Percentiles rank a stretch among this genome's conserved stretches.
phyloP scores from a whole-genome alignment of 2,797 vertebrate species.

The Diplodus puntazzo region DNA sequence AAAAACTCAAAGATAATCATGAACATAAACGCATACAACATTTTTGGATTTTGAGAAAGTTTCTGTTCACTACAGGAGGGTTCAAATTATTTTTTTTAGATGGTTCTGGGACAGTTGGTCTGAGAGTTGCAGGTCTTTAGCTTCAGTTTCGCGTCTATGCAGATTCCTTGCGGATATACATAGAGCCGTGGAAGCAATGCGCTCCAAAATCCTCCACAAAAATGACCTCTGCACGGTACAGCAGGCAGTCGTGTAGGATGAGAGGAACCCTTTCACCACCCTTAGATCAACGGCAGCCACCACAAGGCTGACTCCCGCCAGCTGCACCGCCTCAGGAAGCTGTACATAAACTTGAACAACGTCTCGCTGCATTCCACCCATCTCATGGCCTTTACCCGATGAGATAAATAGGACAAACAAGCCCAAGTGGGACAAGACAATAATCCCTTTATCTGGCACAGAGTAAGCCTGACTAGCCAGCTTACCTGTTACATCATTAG shows the following conservation, averaged over 20 bases:
- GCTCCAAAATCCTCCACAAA: not conserved
- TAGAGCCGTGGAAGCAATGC: not conserved
- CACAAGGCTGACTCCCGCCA: slow-evolving; percentile 24
- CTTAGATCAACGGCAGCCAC: slow-evolving; percentile 21
- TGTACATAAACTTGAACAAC: slow-evolving; percentile 63
- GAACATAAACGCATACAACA: too few species aligned
- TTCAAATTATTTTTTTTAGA: too few species aligned
- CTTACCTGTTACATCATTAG: slow-evolving; percentile 84
- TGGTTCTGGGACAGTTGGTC: not conserved
- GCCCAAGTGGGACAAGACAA: slow-evolving; percentile 71
- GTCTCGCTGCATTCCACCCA: slow-evolving; percentile 52
- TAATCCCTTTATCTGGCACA: slow-evolving; percentile 82
- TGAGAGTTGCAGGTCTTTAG: not conserved
- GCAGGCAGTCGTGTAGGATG: slow-evolving; percentile 16
- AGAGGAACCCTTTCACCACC: slow-evolving; percentile 2
- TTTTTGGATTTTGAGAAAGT: too few species aligned
- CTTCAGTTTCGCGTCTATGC: not conserved
- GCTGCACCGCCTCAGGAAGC: slow-evolving; percentile 50
- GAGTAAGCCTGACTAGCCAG: slow-evolving; percentile 69
- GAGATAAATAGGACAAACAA: slow-evolving; percentile 77
- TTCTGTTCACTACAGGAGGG: too few species aligned
- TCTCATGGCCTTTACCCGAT: slow-evolving; percentile 54
- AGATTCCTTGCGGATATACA: not conserved
- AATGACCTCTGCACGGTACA: slow-evolving; percentile 10
- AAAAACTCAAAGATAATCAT: too few species aligned